Conservation (phyloP, 1,140 invertebrate genomes). For the Drosophila neocordata region DNA sequence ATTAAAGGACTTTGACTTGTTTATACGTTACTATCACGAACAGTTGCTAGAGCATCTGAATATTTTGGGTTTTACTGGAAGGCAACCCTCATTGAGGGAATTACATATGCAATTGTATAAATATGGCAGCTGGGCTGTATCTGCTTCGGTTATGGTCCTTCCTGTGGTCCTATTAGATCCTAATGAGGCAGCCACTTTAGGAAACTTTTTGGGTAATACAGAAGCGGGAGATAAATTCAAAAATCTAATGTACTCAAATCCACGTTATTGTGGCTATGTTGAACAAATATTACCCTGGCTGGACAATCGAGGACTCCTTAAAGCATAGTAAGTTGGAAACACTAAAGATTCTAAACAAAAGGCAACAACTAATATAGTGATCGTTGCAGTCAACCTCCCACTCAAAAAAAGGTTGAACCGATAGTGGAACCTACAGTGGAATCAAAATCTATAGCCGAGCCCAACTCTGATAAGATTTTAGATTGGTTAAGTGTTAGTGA, state of each 20-base stretch:
- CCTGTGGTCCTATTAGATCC: slow-evolving; percentile 67
- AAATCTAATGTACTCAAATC: slow-evolving; percentile 51
- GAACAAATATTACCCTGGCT: slow-evolving; percentile 68
- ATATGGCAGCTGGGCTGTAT: slow-evolving; percentile 44
- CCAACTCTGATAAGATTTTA: slow-evolving; percentile 4
- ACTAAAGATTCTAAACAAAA: not conserved
- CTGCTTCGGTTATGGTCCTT: slow-evolving; percentile 44
- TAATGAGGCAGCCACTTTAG: slow-evolving; percentile 50
- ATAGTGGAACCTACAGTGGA: not conserved
- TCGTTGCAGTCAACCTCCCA: not conserved
- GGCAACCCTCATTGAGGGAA: slow-evolving; percentile 47
- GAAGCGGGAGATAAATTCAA: slow-evolving; percentile 46
- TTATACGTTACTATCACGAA: slow-evolving; percentile 67
- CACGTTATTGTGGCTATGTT: slow-evolving; percentile 47
- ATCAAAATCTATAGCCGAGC: not conserved
- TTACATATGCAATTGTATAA: slow-evolving; percentile 62
- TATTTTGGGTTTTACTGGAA: slow-evolving; percentile 52
- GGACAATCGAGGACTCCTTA: slow-evolving; percentile 68
- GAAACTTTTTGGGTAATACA: slow-evolving; percentile 54
- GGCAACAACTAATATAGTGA: not conserved
- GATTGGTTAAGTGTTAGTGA: slow-evolving; percentile 40
- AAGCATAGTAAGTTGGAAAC: slow-evolving; percentile 42
- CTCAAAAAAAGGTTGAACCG: not conserved
- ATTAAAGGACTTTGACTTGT: slow-evolving; percentile 64
- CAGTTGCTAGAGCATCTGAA: slow-evolving; percentile 58